Conservation (phyloP, 2,113 vertebrate genomes). For the Mormyrus iriodes region DNA sequence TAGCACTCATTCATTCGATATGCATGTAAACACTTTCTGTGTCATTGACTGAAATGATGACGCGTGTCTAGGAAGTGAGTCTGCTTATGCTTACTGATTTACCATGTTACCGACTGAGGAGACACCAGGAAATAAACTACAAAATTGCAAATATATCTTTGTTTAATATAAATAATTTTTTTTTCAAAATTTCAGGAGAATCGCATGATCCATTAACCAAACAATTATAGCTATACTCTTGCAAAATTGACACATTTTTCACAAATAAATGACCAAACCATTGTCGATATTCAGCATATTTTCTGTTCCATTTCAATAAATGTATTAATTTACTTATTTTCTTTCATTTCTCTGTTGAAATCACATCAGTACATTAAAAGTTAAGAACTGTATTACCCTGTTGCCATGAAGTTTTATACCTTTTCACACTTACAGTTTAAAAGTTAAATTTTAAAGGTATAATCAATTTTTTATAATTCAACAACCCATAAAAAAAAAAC, state of each 20-base stretch:
- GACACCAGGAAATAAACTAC: background rate
- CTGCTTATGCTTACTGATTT: background rate
- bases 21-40: conserved; percentile 1
- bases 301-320: background rate
- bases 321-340: background rate
- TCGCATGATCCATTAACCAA: background rate
- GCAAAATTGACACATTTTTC: background rate
- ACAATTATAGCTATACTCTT: background rate
- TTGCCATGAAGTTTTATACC: background rate
- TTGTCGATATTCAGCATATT: background rate
- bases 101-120: background rate
- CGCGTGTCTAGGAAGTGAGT: background rate
- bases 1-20: background rate
- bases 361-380: background rate
- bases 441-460: background rate
- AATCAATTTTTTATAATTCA: background rate
- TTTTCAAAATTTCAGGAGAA: background rate
- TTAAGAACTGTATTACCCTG: background rate
- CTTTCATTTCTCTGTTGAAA: background rate
- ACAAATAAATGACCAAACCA: background rate
- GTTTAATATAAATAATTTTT: background rate
- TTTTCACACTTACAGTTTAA: background rate
- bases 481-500: background rate
- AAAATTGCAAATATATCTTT: background rate
- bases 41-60: background rate